A percentile compares a stretch with the other conserved stretches of the same genome.
Conservation (phyloP, 2,888 invertebrate genomes). For the Magallana nippona region DNA sequence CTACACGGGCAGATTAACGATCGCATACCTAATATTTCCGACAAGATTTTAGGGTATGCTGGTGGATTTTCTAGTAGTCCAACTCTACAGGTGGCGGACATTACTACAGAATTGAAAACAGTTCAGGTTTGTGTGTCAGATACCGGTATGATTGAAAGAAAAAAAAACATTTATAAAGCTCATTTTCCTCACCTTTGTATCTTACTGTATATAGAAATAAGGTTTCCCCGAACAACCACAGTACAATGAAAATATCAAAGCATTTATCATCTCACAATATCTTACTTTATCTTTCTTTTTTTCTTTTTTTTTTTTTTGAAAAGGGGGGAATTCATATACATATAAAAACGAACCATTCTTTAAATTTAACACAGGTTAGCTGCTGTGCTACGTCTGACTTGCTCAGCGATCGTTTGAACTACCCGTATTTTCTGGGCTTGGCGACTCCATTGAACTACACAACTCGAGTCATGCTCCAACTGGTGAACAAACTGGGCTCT, state of each 20-base stretch:
- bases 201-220: too few species aligned
- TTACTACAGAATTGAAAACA: constrained; percentile 42
- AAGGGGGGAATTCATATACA: too few species aligned
- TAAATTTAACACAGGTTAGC: constrained; percentile 37
- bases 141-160: not conserved
- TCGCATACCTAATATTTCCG: not conserved
- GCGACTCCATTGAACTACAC: constrained; percentile 53
- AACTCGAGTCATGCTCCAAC: constrained; percentile 51
- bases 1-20: constrained; percentile 38
- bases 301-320: too few species aligned
- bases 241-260: too few species aligned
- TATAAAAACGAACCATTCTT: too few species aligned
- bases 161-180: too few species aligned
- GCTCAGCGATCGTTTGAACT: constrained; percentile 48
- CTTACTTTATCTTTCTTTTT: too few species aligned
- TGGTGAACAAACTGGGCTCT: constrained; percentile 45
- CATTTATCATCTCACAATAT: too few species aligned
- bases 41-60: constrained; percentile 55
- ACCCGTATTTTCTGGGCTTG: constrained; percentile 55
- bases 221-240: too few species aligned
- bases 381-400: constrained; percentile 49
- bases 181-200: too few species aligned
- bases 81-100: constrained; percentile 50
- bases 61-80: constrained; percentile 53
- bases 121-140: constrained; percentile 47